Percentiles rank a stretch among this genome's conserved stretches.
phyloP scores from a whole-genome alignment of 2,113 vertebrate genomes.

The Oostethus manadensis region DNA sequence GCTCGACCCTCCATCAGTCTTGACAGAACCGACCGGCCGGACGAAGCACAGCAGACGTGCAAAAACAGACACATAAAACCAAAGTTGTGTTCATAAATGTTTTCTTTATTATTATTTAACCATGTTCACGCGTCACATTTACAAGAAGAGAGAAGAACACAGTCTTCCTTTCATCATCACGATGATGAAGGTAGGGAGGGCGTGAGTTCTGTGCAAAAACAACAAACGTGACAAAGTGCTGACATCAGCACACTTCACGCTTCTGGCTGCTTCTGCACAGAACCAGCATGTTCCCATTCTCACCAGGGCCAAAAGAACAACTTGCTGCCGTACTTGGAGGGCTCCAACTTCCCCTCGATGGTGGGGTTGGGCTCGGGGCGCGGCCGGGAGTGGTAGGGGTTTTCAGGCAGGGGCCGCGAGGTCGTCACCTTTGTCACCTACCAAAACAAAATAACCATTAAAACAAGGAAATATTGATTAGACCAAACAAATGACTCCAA shows the following conservation, averaged over 20 bases:
- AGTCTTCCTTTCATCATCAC: constrained; percentile 27
- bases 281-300: constrained; percentile 46
- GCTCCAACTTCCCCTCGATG: constrained; percentile 79
- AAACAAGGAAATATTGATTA: too few relatives aligned
- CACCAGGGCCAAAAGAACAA: constrained; percentile 86
- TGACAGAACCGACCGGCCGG: constrained; percentile 31
- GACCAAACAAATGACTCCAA: too few relatives aligned
- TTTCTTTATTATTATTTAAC: constrained; percentile 60
- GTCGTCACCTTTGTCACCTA: constrained; percentile 97
- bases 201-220: constrained; percentile 53
- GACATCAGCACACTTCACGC: constrained; percentile 8
- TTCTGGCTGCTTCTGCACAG: too few relatives aligned
- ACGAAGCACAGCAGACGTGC: constrained; percentile 58
- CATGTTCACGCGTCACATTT: constrained; percentile 55
- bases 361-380: constrained; percentile 81
- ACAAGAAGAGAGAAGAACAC: constrained; percentile 27
- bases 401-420: constrained; percentile 82
- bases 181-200: constrained; percentile 24
- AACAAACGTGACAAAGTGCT: neutral
- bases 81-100: constrained; percentile 26
- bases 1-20: constrained; percentile 46
- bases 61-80: constrained; percentile 3
- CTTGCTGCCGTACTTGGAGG: constrained; percentile 83
- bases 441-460: neutral
- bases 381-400: constrained; percentile 82